phyloP scores from a whole-genome alignment of 2,797 vertebrate species.

The Yasuhikotakia modesta region DNA sequence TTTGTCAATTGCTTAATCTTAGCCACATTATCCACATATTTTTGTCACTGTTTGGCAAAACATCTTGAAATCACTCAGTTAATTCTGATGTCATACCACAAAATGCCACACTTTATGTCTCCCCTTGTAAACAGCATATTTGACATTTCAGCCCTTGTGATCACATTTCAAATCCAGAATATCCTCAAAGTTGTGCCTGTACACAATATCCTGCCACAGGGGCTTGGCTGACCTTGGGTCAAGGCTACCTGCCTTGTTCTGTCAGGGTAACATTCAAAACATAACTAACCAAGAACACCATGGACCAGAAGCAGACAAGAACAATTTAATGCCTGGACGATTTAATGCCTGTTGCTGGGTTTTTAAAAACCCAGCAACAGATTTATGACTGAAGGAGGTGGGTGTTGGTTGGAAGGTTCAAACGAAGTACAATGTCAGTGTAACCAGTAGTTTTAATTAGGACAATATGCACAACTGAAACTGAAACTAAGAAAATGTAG shows the following conservation, averaged over 20 bases:
- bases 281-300: background rate
- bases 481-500: background rate
- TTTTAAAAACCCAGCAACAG: background rate
- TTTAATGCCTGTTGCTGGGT: too few relatives aligned
- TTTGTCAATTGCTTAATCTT: background rate
- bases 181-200: background rate
- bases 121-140: background rate
- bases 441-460: constrained; percentile 19
- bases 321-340: constrained; percentile 3
- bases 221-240: background rate
- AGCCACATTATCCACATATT: background rate
- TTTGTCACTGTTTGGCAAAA: background rate
- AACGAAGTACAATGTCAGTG: constrained; percentile 4
- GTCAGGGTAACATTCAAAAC: background rate
- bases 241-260: constrained; percentile 2
- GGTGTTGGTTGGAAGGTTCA: background rate
- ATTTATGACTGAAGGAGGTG: constrained; percentile 3
- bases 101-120: background rate
- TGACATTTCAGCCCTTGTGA: background rate
- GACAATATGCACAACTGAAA: constrained; percentile 14
- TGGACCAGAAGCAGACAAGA: background rate
- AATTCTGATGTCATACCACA: background rate
- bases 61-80: background rate
- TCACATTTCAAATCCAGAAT: background rate
- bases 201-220: background rate